Evolutionary conservation across 2,888 invertebrate genomes (phyloP).

Genomic region (Philereme vetulata): DNA sequence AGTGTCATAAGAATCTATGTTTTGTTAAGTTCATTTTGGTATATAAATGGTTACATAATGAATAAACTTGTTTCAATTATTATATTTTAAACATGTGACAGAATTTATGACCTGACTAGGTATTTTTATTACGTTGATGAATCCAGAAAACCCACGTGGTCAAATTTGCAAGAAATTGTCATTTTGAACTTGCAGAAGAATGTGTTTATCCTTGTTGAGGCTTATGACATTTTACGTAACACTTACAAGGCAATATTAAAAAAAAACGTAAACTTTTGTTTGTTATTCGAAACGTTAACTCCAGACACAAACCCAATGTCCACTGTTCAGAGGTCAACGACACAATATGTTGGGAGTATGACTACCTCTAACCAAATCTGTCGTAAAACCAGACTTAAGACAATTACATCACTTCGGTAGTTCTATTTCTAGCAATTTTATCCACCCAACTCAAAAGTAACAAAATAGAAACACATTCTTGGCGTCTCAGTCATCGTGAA

Average conservation of each 20-base stretch:
- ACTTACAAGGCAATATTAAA: conserved; percentile 19
- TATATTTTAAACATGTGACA: too few species aligned
- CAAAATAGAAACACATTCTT: conserved; percentile 7
- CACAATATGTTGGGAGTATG: conserved; percentile 52
- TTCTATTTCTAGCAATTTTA: conserved; percentile 28
- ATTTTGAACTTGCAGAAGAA: conserved; percentile 16
- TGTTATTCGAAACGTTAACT: conserved; percentile 65
- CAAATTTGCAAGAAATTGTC: conserved; percentile 2
- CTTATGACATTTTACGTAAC: conserved; percentile 33
- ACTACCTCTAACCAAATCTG: conserved; percentile 30
- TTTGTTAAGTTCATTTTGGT: too few species aligned
- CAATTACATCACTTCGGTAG: conserved; percentile 41
- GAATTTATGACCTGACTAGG: too few species aligned
- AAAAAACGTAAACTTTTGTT: conserved; percentile 45
- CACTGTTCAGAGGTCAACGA: conserved; percentile 65
- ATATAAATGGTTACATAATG: too few species aligned
- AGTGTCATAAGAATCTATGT: too few species aligned
- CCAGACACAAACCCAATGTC: conserved; percentile 59
- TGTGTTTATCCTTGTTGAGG: conserved; percentile 12
- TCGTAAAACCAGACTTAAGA: conserved; percentile 36
- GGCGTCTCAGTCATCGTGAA: background rate
- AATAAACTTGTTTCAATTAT: too few species aligned
- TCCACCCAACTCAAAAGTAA: conserved; percentile 6
- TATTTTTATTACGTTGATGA: background rate
- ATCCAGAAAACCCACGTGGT: conserved; percentile 14